Evolutionary conservation across 2,888 invertebrate genomes (phyloP).

Genomic region (Cacoxenus indagator): DNA sequence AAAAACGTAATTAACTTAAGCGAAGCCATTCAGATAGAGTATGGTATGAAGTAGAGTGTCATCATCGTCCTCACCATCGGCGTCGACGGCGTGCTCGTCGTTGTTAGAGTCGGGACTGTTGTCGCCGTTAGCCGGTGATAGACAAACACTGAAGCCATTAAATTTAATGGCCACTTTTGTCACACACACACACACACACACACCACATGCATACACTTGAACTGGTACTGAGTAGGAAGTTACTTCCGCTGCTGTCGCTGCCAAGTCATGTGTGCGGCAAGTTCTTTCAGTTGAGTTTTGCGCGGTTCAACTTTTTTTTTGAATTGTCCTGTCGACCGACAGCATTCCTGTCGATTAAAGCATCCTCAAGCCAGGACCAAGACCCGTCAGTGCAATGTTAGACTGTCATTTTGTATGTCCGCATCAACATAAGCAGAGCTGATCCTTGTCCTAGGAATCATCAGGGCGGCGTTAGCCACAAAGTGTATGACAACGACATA

Average conservation of each 20-base stretch:
- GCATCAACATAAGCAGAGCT: slow-evolving; percentile 10
- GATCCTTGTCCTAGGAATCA: slow-evolving; percentile 18
- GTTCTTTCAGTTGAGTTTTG: neutral
- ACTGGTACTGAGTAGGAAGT: neutral
- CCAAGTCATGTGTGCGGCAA: neutral
- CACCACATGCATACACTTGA: slow-evolving; percentile 8
- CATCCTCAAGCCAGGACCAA: neutral
- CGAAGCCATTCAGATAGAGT: neutral
- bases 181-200: slow-evolving; percentile 35
- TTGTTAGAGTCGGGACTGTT: neutral
- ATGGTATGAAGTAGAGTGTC: neutral
- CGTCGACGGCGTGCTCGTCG: neutral
- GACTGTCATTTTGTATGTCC: neutral
- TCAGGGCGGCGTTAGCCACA: neutral
- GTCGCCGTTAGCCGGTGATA: slow-evolving; percentile 30
- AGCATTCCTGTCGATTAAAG: neutral
- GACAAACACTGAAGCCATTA: slow-evolving; percentile 46
- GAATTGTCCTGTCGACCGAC: slow-evolving; percentile 1
- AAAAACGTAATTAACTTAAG: slow-evolving; percentile 6
- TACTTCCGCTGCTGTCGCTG: neutral
- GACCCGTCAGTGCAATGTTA: neutral
- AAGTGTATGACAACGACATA: slow-evolving; percentile 30
- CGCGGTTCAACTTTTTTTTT: neutral
- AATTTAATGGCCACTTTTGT: slow-evolving; percentile 49
- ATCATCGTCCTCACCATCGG: neutral